Conservation (phyloP, 2,888 invertebrate genomes). For the Drosophila colorata region DNA sequence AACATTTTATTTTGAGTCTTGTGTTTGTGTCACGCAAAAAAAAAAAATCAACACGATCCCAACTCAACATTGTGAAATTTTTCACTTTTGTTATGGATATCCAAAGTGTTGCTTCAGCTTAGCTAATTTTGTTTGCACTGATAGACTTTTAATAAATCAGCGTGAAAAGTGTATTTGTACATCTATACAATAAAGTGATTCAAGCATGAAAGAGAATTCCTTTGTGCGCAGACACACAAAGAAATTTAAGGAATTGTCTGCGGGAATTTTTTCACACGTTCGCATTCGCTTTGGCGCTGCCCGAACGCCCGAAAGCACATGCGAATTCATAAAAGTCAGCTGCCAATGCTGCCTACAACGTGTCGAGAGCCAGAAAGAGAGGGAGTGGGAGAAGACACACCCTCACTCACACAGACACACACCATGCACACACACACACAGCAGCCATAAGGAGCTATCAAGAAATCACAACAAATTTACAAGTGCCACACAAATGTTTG, state of each 20-base stretch:
- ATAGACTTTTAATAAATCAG: conserved; percentile 63
- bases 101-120: conserved; percentile 16
- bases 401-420: conserved; percentile 26
- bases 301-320: conserved; percentile 68
- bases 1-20: background rate
- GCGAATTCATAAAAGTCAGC: conserved; percentile 70
- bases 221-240: conserved; percentile 27
- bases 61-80: background rate
- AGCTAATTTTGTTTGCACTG: conserved; percentile 24
- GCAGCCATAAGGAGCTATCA: conserved; percentile 72
- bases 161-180: conserved; percentile 62
- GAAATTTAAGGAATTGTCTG: conserved; percentile 37
- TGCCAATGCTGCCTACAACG: conserved; percentile 36
- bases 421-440: conserved; percentile 18
- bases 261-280: conserved; percentile 62
- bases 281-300: conserved; percentile 53
- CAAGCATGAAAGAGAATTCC: conserved; percentile 64
- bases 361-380: conserved; percentile 6
- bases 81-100: conserved; percentile 7
- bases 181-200: conserved; percentile 71
- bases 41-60: background rate
- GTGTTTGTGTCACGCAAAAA: background rate
- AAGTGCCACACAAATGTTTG: conserved; percentile 79
- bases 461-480: conserved; percentile 81
- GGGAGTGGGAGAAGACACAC: conserved; percentile 25